Evolutionary conservation across 2,888 invertebrate genomes (phyloP).

Genomic region (Macrophya alboannulata): DNA sequence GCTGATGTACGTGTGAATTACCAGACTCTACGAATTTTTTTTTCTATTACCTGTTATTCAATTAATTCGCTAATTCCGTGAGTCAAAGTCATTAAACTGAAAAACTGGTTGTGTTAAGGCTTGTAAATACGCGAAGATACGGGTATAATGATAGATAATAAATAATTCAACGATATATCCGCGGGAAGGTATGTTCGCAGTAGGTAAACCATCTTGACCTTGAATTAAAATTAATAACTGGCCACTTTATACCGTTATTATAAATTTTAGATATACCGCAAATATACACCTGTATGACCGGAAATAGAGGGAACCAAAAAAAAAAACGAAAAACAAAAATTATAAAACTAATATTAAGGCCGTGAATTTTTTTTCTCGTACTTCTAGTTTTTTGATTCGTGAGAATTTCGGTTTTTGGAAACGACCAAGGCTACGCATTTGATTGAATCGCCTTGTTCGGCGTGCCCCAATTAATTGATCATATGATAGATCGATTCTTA

Average conservation of each 20-base stretch:
- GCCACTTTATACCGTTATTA: not conserved
- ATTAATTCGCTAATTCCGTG: not conserved
- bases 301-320: not conserved
- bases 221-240: conserved; percentile 10
- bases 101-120: conserved; percentile 12
- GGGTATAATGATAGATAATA: conserved; percentile 5
- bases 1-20: no score
- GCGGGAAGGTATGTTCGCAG: not conserved
- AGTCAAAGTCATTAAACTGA: conserved; percentile 5
- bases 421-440: no score
- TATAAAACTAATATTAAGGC: not conserved
- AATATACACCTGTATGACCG: no score
- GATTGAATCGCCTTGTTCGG: not conserved
- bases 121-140: not conserved
- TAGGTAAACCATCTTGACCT: not conserved
- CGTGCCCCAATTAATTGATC: not conserved
- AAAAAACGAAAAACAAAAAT: not conserved
- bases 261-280: not conserved
- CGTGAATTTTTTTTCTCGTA: no score
- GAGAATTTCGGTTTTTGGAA: no score
- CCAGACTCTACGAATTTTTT: not conserved
- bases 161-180: conserved; percentile 35
- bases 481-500: not conserved
- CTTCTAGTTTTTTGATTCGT: not conserved
- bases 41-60: not conserved